These are phyloP conservation scores for Bruchidius siliquastri DNA, from an alignment of 2,888 invertebrate genomes.

Conservation along the genomic window DNA sequence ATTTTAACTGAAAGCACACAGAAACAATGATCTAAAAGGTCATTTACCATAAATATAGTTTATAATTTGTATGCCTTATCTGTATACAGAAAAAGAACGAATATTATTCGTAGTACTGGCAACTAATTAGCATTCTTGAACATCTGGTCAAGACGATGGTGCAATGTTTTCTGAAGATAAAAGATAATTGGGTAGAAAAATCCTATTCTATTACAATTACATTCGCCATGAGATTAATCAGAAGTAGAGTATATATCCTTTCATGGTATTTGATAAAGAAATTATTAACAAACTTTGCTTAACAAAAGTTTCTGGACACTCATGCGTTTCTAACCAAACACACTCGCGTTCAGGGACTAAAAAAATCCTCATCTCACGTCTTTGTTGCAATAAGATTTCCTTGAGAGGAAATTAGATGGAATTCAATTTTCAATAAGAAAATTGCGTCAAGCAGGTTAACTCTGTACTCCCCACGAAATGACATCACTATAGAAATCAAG, in stretches of 20 bases:
- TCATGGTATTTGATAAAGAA: background rate
- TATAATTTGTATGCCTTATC: background rate
- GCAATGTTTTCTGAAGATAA: background rate
- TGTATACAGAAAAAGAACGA: background rate
- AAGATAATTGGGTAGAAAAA: background rate
- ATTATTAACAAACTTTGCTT: background rate
- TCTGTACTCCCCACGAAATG: no score
- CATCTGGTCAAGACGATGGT: background rate
- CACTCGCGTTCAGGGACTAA: no score
- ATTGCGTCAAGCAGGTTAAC: no score
- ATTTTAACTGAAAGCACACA: background rate
- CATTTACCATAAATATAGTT: background rate
- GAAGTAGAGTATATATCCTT: background rate
- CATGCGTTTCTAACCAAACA: background rate
- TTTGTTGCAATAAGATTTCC: no score
- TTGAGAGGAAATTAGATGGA: no score
- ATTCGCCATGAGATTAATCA: background rate
- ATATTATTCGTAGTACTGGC: background rate
- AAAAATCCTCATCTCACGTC: no score
- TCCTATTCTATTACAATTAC: background rate
- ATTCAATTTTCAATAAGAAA: no score
- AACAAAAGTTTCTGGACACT: background rate
- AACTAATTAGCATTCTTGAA: background rate
- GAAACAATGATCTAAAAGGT: background rate
- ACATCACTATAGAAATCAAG: no score